Evolutionary conservation across 2,888 invertebrate species (phyloP), one percentile per base, ranked within the genome.

Genomic region (Vandiemenella viatica): DNA sequence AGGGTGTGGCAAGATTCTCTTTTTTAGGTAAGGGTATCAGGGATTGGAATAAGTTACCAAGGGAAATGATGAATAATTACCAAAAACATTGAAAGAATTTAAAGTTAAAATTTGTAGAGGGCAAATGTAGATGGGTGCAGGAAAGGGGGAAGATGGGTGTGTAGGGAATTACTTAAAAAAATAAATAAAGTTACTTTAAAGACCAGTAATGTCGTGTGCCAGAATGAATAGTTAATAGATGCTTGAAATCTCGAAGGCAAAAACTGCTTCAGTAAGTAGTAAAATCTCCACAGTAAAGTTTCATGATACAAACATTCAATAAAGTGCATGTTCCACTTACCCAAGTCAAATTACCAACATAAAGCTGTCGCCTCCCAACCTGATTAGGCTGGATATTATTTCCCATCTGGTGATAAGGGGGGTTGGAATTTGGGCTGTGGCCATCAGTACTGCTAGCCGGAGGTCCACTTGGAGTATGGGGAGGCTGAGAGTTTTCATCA

Each of bases 291-390:
- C n/a, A 13, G 32, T 32, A 32, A 32, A 26, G 3, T 32, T 32
- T 32, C 32, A 32, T 32, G n/a, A 32, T n/a, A 23, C 10, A 32
- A n/a, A n/a, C n/a, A n/a, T n/a, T n/a, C n/a, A n/a, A n/a, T n/a
- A n/a, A n/a, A n/a, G 5, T 3, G 22, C 16, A 15, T 21, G 15
- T 26, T 22, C 15, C 20, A 59, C 78, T 72, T 77, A 91, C 92
- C 96, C 98, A 98, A 60, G 96, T 95, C 58, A 98, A 78, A 72
- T 98, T 98, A 62, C 97, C 97, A 63, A 98, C 83, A 71, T 98
- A 98, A 42, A 95, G 76, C 67, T 93, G 91, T 62, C 88, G 79
- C 62, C 90, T 77, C 42, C 80, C 79, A 58, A 79, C 72, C 56
- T 77, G 75, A 63, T 80, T 81, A 55, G 82, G 80, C 55, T 76